Percentiles rank a stretch among this genome's conserved stretches.
These are phyloP conservation scores for Cololabis saira DNA, from an alignment of 2,113 vertebrate genomes.

Conservation along the genomic window DNA sequence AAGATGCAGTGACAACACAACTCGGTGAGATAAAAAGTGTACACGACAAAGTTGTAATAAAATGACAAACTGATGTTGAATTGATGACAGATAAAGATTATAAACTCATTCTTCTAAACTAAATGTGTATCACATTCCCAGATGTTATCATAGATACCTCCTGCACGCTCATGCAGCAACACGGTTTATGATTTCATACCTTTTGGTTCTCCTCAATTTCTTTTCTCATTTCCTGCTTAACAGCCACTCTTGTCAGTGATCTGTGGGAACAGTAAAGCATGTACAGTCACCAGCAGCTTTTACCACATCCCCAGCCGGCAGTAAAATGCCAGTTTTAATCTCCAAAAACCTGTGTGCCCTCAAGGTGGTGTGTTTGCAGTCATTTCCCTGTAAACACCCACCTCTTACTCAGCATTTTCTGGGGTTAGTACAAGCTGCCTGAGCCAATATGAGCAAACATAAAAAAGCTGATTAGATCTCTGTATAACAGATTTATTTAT, in stretches of 20 bases:
- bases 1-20: not conserved
- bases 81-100: conserved; percentile 15
- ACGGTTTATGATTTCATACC: conserved; percentile 81
- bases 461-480: conserved; percentile 52
- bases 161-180: conserved; percentile 38
- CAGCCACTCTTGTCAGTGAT: conserved; percentile 89
- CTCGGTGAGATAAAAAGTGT: not conserved
- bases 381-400: conserved; percentile 72
- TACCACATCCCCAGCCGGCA: conserved; percentile 67
- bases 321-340: conserved; percentile 80
- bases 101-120: conserved; percentile 31
- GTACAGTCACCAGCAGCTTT: conserved; percentile 78
- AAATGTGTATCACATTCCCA: conserved; percentile 14
- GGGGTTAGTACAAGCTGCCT: conserved; percentile 58
- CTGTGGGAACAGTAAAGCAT: conserved; percentile 87
- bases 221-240: conserved; percentile 90
- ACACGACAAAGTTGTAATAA: not conserved
- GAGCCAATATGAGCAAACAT: conserved; percentile 47
- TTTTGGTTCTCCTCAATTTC: conserved; percentile 98
- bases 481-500: conserved; percentile 23
- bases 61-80: conserved; percentile 2
- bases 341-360: conserved; percentile 68
- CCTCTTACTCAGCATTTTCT: conserved; percentile 75
- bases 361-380: conserved; percentile 69
- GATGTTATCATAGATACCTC: conserved; percentile 38